Evolutionary conservation across 2,888 invertebrate genomes (phyloP), one percentile per base, ranked within the genome.

Genomic region (Nomada ferruginata): DNA sequence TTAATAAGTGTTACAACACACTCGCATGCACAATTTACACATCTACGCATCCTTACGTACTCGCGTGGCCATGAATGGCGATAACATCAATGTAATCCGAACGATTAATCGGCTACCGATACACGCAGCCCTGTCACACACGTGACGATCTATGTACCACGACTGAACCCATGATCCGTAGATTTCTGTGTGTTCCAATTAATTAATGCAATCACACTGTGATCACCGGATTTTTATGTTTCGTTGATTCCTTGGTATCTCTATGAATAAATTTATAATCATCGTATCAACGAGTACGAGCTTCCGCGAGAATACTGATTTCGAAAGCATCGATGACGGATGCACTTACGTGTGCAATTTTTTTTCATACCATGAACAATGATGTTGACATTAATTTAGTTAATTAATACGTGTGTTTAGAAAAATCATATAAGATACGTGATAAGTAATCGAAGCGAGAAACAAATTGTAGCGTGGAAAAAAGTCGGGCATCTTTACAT

Each of bases 161-260:
- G 36, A 20, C 36, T 36, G 36, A 36, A 36, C 36, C 64, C n/a
- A n/a, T 36, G 5, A 60, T 26, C 53, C 20, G 36, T 53, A 23
- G 15, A 63, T 44, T 26, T 50, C 60, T 50, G 20, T 44, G 44
- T 53, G 26, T 50, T 47, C 50, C 71, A 53, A 5, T 44, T 74
- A 55, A 60, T 72, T 50, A 57, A 52, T 23, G 2, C 15, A 44
- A 69, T 55, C 29, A 52, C 57, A 26, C 44, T 4, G 18, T 26
- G 15, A 47, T 53, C 59, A 53, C 13, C 29, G 26, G 42, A 44
- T 61, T 66, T 50, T 29, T 50, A 26, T 63, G 47, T 47, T 66
- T 81, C 82, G 74, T 81, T 75, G 73, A 74, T 29, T 50, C 36
- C 11, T 69, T 36, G 29, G 26, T 11, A 55, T 15, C 57, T 69